Evolutionary conservation across 2,797 vertebrate species (phyloP), one percentile per base, ranked within the genome.

Genomic region (Siniperca undulata): DNA sequence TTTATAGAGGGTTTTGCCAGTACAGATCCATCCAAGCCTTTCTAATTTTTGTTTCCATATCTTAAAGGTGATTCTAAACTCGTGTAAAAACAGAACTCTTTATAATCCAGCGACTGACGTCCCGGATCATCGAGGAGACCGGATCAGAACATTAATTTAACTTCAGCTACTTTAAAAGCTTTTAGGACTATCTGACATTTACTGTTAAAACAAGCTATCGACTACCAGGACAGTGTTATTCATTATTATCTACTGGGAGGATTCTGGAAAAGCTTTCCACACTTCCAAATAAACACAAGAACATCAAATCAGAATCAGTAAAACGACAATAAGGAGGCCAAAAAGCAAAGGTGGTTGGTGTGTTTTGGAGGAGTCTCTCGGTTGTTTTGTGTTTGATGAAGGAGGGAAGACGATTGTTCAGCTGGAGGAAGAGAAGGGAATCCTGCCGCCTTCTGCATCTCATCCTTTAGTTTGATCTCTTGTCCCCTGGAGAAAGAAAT

Each of bases 391-490:
- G 84, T 92, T 74, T 76, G 83, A 77, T 55, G 83, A 65, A 80
- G 76, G 69, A 85, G 70, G 65, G 88, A 85, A 76, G 91, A 86
- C 48, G 71, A 88, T 86, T 77, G 71, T 88, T 86, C 83, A 84
- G 86, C 65, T 77, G 86, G 83, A 82, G 68, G 85, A 77, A 16
- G 34, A 85, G 77, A 55, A 67, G 52, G 30, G 55, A 48, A 30
- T 79, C 38, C 52, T n/a, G 40, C 61, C 44, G 4, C 81, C 79
- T 42, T 70, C 77, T 77, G 74, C 5, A 24, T 70, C 74, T 4
- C 77, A 27, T 44, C 70, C 85, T 80, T 66, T 77, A 95, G 90
- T 97, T 97, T 64, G 96, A 74, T 96, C 97, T 93, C 87, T 97
- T 97, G 87, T 97, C 97, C 65, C 96, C 97, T 96, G 96, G 60